These are phyloP conservation scores for Macrosoma leucophasiata DNA, from an alignment of 2,888 invertebrate species.

Conservation along the genomic window DNA sequence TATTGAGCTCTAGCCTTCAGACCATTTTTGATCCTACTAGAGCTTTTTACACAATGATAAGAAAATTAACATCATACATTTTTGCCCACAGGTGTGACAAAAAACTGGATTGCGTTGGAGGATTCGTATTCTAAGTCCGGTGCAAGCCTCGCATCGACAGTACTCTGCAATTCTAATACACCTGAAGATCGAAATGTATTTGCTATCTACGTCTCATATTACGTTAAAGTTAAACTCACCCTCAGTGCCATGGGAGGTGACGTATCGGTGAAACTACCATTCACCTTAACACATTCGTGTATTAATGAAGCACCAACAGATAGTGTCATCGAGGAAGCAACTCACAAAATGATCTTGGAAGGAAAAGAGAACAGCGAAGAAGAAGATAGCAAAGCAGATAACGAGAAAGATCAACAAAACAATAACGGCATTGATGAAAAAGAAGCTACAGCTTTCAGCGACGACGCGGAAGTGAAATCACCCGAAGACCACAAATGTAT, in stretches of 20 bases:
- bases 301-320: slow-evolving; percentile 77
- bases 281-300: slow-evolving; percentile 84
- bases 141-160: slow-evolving; percentile 78
- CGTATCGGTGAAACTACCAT: slow-evolving; percentile 86
- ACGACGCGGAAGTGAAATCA: slow-evolving; percentile 47
- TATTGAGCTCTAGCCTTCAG: no score
- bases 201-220: slow-evolving; percentile 93
- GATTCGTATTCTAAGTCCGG: slow-evolving; percentile 85
- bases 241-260: slow-evolving; percentile 89
- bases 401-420: slow-evolving; percentile 55
- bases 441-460: slow-evolving; percentile 37
- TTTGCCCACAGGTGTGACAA: slow-evolving; percentile 85
- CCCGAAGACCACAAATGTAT: slow-evolving; percentile 54
- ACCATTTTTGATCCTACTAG: no score
- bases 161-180: slow-evolving; percentile 66
- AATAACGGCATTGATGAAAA: slow-evolving; percentile 41
- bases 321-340: slow-evolving; percentile 67
- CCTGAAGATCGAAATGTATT: slow-evolving; percentile 89
- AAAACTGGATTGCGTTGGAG: slow-evolving; percentile 94
- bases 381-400: slow-evolving; percentile 53
- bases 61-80: no score
- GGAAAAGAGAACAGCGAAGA: slow-evolving; percentile 65
- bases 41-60: no score
- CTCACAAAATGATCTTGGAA: slow-evolving; percentile 65
- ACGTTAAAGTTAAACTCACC: slow-evolving; percentile 89